Evolutionary conservation across 2,888 invertebrate species (phyloP).

Genomic region (Acrobasis suavella): DNA sequence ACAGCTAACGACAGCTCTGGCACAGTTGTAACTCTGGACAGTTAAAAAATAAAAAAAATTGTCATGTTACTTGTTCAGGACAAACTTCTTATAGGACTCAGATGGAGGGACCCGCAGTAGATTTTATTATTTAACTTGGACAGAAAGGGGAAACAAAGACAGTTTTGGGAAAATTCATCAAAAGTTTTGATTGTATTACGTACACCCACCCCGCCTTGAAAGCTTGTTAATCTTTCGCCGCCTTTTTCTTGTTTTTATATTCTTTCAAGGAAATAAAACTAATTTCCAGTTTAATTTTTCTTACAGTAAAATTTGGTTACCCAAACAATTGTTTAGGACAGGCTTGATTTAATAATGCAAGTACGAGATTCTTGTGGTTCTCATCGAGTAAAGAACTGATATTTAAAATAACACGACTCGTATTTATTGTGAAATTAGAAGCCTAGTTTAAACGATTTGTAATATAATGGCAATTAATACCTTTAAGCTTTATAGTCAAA

Average conservation of each 20-base stretch:
- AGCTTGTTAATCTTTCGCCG: slow-evolving; percentile 67
- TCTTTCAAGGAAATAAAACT: slow-evolving; percentile 35
- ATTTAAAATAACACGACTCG: no score
- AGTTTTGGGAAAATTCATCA: slow-evolving; percentile 76
- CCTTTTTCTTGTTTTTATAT: slow-evolving; percentile 48
- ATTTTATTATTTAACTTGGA: slow-evolving; percentile 73
- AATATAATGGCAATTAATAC: no score
- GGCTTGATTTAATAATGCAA: no score
- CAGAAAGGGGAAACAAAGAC: slow-evolving; percentile 75
- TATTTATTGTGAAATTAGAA: no score
- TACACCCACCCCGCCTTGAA: slow-evolving; percentile 52
- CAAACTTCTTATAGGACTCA: slow-evolving; percentile 51
- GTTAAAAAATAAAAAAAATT: slow-evolving; percentile 45
- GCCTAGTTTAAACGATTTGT: no score
- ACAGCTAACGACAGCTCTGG: background rate
- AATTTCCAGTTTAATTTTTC: background rate
- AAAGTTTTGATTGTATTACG: slow-evolving; percentile 80
- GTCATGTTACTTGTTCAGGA: slow-evolving; percentile 46
- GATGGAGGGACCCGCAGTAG: slow-evolving; percentile 53
- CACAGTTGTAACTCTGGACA: slow-evolving; percentile 22
- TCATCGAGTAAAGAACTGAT: no score
- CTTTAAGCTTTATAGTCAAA: no score
- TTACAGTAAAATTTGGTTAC: background rate
- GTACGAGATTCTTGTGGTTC: no score
- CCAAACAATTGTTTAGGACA: no score